A percentile compares a stretch with the other conserved stretches of the same genome.
Evolutionary conservation across 1,140 invertebrate genomes (phyloP).

Genomic region (Phocides pigmalion): DNA sequence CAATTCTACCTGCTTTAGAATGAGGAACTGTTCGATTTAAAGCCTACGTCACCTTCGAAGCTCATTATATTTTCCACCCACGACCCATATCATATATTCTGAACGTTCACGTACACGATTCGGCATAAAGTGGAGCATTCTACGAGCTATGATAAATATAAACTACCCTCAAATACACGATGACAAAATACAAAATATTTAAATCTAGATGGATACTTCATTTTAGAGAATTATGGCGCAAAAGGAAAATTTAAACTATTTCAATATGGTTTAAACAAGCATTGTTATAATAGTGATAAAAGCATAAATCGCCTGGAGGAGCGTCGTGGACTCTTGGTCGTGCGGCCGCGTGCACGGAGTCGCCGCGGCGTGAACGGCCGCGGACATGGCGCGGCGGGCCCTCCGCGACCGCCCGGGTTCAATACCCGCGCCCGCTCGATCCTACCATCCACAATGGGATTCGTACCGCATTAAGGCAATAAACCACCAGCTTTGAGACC

Average conservation of each 20-base stretch:
- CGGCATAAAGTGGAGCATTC: too few relatives aligned
- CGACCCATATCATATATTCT: too few relatives aligned
- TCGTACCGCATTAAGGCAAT: conserved; percentile 52
- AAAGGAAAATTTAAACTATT: not conserved
- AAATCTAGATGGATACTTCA: too few relatives aligned
- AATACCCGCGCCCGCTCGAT: conserved; percentile 65
- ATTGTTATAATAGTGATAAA: conserved; percentile 50
- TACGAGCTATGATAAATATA: too few relatives aligned
- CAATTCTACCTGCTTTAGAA: too few relatives aligned
- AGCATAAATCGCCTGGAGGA: conserved; percentile 49
- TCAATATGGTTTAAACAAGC: conserved; percentile 35
- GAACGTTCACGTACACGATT: too few relatives aligned
- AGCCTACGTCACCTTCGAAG: too few relatives aligned
- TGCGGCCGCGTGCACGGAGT: conserved; percentile 26
- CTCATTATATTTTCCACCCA: too few relatives aligned
- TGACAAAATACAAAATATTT: too few relatives aligned
- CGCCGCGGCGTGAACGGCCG: not conserved
- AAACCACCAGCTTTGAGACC: conserved; percentile 41
- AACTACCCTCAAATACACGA: too few relatives aligned
- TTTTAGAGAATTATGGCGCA: not conserved
- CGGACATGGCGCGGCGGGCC: conserved; percentile 19
- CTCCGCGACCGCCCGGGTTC: conserved; percentile 64
- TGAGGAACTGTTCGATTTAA: too few relatives aligned
- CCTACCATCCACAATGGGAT: conserved; percentile 60
- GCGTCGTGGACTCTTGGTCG: conserved; percentile 17